A percentile compares a stretch with the other conserved stretches of the same genome.
phyloP scores from a whole-genome alignment of 2,888 invertebrate genomes.

The Perithous albicinctus region DNA sequence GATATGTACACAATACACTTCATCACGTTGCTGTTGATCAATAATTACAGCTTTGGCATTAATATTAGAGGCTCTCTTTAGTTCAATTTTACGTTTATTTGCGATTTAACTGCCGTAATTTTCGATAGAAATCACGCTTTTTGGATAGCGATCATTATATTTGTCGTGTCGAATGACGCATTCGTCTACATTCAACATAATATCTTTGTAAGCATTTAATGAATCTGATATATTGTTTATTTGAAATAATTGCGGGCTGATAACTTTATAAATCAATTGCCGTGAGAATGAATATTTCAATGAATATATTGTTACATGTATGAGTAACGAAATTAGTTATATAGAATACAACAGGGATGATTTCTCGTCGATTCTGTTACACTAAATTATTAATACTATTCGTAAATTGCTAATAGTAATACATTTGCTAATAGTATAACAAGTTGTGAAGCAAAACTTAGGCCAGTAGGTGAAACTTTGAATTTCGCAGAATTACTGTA shows the following conservation, averaged over 20 bases:
- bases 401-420: no score
- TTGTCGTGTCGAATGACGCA: background rate
- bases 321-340: background rate
- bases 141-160: background rate
- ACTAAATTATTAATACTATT: no score
- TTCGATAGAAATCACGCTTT: background rate
- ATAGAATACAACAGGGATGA: no score
- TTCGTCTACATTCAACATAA: background rate
- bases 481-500: no score
- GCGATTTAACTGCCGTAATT: background rate
- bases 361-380: no score
- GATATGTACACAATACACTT: background rate
- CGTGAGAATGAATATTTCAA: background rate
- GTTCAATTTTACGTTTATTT: background rate
- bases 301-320: background rate
- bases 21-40: background rate
- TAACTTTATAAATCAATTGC: background rate
- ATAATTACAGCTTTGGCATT: background rate
- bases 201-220: background rate
- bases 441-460: no score
- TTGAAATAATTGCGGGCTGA: background rate
- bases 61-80: background rate
- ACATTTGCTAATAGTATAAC: no score
- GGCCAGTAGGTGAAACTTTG: no score
- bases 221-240: background rate